Percentiles rank a stretch among this genome's conserved stretches.
Conservation (phyloP, 2,888 invertebrate species). For the Melipona bicolor region DNA sequence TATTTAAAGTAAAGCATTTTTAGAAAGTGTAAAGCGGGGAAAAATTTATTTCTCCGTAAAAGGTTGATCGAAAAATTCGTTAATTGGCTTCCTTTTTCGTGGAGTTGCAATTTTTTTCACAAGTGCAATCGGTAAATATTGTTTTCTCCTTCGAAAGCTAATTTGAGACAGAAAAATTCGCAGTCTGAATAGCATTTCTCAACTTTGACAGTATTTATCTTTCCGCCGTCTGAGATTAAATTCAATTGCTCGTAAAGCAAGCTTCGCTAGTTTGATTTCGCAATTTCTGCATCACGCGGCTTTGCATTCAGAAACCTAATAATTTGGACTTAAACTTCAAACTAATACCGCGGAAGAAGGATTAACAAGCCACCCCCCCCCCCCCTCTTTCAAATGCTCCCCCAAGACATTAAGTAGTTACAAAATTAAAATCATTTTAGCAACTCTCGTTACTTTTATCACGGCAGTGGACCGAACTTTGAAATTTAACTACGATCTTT, state of each 20-base stretch:
- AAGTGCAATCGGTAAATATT: too few species aligned
- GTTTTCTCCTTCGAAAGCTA: too few species aligned
- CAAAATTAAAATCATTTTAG: slow-evolving; percentile 18
- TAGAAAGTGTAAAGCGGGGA: too few species aligned
- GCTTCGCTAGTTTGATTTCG: background rate
- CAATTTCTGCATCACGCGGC: background rate
- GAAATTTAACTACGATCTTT: background rate
- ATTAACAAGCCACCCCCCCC: slow-evolving; percentile 15
- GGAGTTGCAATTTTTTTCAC: too few species aligned
- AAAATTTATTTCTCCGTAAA: too few species aligned
- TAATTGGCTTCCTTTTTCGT: too few species aligned
- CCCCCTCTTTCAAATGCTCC: background rate
- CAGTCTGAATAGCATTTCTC: background rate
- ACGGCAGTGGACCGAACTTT: background rate
- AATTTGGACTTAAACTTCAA: slow-evolving; percentile 22
- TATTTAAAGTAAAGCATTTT: too few species aligned
- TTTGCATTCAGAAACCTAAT: slow-evolving; percentile 19
- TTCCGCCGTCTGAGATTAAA: background rate
- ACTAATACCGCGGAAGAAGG: slow-evolving; percentile 20
- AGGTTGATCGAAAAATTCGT: too few species aligned
- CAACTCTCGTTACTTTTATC: too few species aligned
- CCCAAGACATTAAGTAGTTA: background rate
- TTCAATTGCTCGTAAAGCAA: background rate
- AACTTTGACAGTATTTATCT: background rate
- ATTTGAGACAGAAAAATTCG: too few species aligned